Conservation (phyloP, 1,140 invertebrate species). For the Gryllus bimaculatus region DNA sequence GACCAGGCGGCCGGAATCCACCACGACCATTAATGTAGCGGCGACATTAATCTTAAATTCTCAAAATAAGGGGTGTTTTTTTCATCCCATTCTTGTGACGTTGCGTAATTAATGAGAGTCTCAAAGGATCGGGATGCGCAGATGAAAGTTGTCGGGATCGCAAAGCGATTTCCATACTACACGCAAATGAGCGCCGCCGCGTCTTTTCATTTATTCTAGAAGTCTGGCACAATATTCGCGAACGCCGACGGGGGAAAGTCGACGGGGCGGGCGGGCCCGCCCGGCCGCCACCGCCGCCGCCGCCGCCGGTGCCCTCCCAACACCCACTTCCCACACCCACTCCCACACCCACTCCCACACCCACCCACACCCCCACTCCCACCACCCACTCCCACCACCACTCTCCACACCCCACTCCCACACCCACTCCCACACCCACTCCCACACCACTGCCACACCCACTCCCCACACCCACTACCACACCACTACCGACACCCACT, state of each 20-base stretch:
- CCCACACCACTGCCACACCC: no score
- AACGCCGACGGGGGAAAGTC: background rate
- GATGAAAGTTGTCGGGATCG: background rate
- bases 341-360: no score
- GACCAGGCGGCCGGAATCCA: background rate
- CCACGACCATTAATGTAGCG: background rate
- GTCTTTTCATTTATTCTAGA: background rate
- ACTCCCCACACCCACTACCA: no score
- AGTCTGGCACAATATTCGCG: background rate
- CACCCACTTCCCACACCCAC: no score
- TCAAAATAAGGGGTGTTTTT: background rate
- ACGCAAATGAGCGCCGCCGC: background rate
- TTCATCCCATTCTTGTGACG: background rate
- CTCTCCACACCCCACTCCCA: no score
- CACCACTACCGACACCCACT: no score
- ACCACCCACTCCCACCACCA: no score
- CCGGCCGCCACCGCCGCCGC: no score
- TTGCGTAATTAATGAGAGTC: background rate
- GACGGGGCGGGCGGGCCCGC: no score
- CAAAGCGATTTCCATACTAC: background rate
- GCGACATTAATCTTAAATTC: background rate
- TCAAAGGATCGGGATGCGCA: background rate
- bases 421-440: no score
- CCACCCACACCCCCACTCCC: no score
- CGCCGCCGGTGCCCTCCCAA: no score